Base-by-base conservation (phyloP, 2,888 invertebrate species). In the Cotesia congregata region DNA sequence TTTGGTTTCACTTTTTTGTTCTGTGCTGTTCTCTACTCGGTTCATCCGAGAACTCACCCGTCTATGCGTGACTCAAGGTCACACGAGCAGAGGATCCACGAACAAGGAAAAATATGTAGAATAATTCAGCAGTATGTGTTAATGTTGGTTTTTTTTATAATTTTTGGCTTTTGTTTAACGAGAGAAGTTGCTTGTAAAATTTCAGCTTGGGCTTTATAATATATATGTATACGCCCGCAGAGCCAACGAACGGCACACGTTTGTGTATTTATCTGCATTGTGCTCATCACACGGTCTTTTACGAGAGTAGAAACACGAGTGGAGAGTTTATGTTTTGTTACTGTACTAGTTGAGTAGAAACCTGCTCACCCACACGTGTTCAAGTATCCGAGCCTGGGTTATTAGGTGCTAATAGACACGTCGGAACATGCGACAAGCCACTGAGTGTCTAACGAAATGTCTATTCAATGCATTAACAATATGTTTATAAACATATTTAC, bases 51-150 rank as follows among this genome's bases (percentile, higher is more conserved):
- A 72, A 76, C 61, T 59, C 38, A 73, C 17, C 38, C 61, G 68
- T 73, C 77, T 81, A 79, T 84, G 83, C 84, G 83, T 84, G 84
- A 84, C 82, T 84, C 83, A 83, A 84, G 84, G 84, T 83, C 82
- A 82, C 79, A 30, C 30, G 30, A 20, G 30, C 81, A 81, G 79
- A 80, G 81, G 77, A 75, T 77, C 77, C 72, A 76, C 72, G 39
- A 59, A 40, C 41, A 61, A 64, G 65, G 20, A 72, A 67, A 67
- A 5, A 65, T 65, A 59, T 40, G 71, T 60, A 71, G 12, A 68
- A 17, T 41, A 59, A 20, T 64, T 3, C 30, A 30, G 30, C 30
- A 30, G 41, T 39, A 70, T 65, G 41, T 72, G 67, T 20, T 67
- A 7, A 30, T 60, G 50, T 30, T 17, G 5, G 2, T 59, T 17